phyloP scores from a whole-genome alignment of 1,140 invertebrate genomes.

The Augochlora pura region DNA sequence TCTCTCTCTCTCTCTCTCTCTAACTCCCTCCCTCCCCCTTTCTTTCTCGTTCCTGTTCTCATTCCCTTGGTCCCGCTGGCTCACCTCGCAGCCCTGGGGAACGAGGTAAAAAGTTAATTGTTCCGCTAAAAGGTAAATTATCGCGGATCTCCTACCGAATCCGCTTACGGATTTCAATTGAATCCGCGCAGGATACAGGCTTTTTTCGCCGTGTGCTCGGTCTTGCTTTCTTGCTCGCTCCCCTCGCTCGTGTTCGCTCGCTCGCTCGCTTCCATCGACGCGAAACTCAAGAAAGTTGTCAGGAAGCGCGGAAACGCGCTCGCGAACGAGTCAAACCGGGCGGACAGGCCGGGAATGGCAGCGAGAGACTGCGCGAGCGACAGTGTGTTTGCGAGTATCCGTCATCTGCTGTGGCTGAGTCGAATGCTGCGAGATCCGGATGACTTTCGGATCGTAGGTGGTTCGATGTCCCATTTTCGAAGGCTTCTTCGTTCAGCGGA shows the following conservation, averaged over 20 bases:
- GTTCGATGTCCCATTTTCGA: too few species aligned
- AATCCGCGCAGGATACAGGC: constrained; percentile 14
- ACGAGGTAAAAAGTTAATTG: constrained; percentile 37
- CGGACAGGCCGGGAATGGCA: not conserved
- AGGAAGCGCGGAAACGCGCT: not conserved
- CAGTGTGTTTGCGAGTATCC: not conserved
- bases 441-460: too few species aligned
- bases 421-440: too few species aligned
- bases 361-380: too few species aligned
- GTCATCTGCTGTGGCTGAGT: too few species aligned
- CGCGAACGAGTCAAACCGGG: not conserved
- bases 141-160: constrained; percentile 30
- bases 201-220: not conserved
- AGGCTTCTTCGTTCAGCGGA: too few species aligned
- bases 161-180: constrained; percentile 38
- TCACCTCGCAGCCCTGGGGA: not conserved
- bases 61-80: too few species aligned
- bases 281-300: constrained; percentile 26
- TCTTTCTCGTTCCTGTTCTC: too few species aligned
- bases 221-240: not conserved
- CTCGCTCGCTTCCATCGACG: not conserved
- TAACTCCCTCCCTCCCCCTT: too few species aligned
- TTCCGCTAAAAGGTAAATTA: constrained; percentile 43
- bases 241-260: too few species aligned
- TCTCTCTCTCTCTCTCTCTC: too few species aligned